Evolutionary conservation across 2,113 vertebrate species (phyloP).

Genomic region (Daphoenositta chrysoptera): DNA sequence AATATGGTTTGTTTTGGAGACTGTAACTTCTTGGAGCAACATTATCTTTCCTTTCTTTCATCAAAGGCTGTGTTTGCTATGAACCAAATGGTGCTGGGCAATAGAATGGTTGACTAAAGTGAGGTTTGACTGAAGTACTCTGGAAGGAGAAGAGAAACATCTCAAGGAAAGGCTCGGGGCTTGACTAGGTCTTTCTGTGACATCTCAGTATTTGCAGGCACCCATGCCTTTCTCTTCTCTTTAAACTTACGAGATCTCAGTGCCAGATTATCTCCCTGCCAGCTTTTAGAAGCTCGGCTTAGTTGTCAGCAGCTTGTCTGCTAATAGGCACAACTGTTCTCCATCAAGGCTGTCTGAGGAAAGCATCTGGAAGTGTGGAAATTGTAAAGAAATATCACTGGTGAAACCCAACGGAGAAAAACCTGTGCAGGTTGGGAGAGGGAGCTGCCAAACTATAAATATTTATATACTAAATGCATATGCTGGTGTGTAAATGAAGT

Average conservation of each 20-base stretch:
- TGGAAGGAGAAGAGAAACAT: background rate
- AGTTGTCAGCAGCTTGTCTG: constrained; percentile 59
- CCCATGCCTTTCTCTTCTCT: background rate
- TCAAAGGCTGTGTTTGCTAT: background rate
- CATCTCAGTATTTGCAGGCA: background rate
- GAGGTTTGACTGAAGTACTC: background rate
- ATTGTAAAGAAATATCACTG: background rate
- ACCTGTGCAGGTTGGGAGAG: background rate
- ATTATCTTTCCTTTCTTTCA: background rate
- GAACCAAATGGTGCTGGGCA: background rate
- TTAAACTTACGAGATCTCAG: background rate
- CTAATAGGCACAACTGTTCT: constrained; percentile 44
- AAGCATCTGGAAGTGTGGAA: constrained; percentile 34
- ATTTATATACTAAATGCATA: background rate
- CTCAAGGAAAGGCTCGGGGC: background rate
- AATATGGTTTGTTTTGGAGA: background rate
- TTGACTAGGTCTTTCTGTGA: background rate
- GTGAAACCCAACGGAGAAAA: background rate
- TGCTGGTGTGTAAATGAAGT: background rate
- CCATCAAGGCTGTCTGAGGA: background rate
- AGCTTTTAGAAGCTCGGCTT: constrained; percentile 8
- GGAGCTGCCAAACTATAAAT: constrained; percentile 4
- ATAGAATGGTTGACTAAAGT: accelerated
- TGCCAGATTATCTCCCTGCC: constrained; percentile 31
- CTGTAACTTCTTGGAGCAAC: background rate